A percentile compares a stretch with the other conserved stretches of the same genome.
phyloP scores from a whole-genome alignment of 2,888 invertebrate genomes.

The Congeria kusceri region DNA sequence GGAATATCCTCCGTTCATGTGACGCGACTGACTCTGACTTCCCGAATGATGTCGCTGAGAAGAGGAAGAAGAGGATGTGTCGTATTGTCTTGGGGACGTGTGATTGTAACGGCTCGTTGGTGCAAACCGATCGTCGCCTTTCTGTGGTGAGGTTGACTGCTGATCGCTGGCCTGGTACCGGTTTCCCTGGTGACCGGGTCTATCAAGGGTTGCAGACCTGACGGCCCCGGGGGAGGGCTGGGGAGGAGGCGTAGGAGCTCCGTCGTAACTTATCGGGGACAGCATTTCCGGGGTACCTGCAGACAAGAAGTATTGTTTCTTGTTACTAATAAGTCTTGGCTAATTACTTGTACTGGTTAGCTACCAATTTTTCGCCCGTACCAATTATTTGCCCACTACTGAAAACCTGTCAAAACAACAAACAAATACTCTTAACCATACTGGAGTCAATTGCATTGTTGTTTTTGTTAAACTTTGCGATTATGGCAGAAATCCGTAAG shows the following conservation, averaged over 20 bases:
- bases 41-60: conserved; percentile 51
- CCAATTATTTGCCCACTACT: too few species aligned
- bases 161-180: neutral
- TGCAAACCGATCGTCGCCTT: neutral
- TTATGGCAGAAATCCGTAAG: too few species aligned
- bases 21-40: conserved; percentile 18
- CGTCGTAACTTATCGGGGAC: conserved; percentile 79
- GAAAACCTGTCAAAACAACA: too few species aligned
- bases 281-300: conserved; percentile 82
- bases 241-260: conserved; percentile 80
- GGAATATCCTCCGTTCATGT: conserved; percentile 58
- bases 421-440: too few species aligned
- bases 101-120: neutral
- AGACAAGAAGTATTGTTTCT: neutral
- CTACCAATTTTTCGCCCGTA: too few species aligned
- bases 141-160: neutral
- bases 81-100: conserved; percentile 34
- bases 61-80: conserved; percentile 1
- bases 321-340: too few species aligned
- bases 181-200: conserved; percentile 48
- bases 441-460: too few species aligned
- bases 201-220: conserved; percentile 49
- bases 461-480: too few species aligned
- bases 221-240: conserved; percentile 82
- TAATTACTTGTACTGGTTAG: too few species aligned